Evolutionary conservation across 2,113 vertebrate genomes (phyloP).

Genomic region (Peucedramus taeniatus): DNA sequence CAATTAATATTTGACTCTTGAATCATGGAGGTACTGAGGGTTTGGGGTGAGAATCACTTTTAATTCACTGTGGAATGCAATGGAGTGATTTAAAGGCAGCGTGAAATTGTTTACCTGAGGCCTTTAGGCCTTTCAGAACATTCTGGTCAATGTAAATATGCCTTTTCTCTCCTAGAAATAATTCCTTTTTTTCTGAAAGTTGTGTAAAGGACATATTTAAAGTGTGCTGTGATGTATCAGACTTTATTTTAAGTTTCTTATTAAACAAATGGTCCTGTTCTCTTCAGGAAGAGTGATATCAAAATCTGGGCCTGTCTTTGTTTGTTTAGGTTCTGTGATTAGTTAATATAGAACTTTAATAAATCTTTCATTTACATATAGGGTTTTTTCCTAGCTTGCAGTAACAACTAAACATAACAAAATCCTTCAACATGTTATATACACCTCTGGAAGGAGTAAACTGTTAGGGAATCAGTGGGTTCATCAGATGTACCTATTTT

Average conservation of each 20-base stretch:
- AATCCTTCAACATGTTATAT: neutral
- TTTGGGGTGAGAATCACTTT: neutral
- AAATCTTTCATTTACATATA: neutral
- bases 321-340: neutral
- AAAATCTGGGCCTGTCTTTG: neutral
- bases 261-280: neutral
- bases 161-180: neutral
- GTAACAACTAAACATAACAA: neutral
- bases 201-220: neutral
- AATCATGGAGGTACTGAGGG: neutral
- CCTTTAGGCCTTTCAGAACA: neutral
- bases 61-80: neutral
- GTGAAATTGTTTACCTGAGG: neutral
- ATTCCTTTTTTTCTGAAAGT: neutral
- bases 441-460: neutral
- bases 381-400: neutral
- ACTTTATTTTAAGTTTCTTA: neutral
- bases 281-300: neutral
- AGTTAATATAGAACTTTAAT: neutral
- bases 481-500: neutral
- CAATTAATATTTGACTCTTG: neutral
- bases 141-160: neutral
- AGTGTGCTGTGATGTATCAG: accelerated
- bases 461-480: neutral
- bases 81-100: neutral